Conservation (phyloP, 2,888 invertebrate genomes). For the Eremobia ochroleuca region DNA sequence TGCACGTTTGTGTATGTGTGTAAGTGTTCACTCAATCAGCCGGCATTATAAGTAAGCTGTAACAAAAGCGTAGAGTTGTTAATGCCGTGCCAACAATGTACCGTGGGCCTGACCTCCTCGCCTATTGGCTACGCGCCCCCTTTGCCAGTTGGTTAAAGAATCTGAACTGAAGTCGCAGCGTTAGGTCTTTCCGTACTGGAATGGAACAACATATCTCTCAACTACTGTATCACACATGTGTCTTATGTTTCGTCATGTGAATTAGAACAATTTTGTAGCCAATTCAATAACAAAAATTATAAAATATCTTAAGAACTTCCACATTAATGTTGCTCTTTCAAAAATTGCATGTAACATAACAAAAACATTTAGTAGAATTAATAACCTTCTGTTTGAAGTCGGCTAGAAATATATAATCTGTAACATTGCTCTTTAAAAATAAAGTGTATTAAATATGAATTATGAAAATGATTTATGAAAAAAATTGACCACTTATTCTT, state of each 20-base stretch:
- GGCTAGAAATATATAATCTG: background rate
- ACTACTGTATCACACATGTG: conserved; percentile 77
- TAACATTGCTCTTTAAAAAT: conserved; percentile 3
- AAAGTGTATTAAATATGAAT: conserved; percentile 4
- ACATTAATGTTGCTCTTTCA: background rate
- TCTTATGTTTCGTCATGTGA: conserved; percentile 62
- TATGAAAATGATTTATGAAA: conserved; percentile 13
- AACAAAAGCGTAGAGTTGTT: conserved; percentile 88
- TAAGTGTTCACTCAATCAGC: conserved; percentile 80
- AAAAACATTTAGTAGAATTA: background rate
- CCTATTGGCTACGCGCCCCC: conserved; percentile 96
- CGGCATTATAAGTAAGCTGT: conserved; percentile 79
- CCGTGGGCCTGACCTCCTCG: conserved; percentile 85
- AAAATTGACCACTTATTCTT: background rate
- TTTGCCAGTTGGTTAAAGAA: conserved; percentile 98
- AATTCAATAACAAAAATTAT: background rate
- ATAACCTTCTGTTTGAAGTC: background rate
- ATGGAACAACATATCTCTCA: conserved; percentile 90
- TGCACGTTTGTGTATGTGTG: conserved; percentile 81
- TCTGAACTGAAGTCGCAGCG: conserved; percentile 98
- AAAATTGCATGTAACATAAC: background rate
- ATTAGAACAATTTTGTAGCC: conserved; percentile 65
- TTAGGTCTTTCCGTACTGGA: conserved; percentile 99
- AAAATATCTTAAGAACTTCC: background rate
- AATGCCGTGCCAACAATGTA: conserved; percentile 86